These are phyloP conservation scores for Folsomia manolachei DNA, from an alignment of 2,888 invertebrate genomes.

Conservation along the genomic window DNA sequence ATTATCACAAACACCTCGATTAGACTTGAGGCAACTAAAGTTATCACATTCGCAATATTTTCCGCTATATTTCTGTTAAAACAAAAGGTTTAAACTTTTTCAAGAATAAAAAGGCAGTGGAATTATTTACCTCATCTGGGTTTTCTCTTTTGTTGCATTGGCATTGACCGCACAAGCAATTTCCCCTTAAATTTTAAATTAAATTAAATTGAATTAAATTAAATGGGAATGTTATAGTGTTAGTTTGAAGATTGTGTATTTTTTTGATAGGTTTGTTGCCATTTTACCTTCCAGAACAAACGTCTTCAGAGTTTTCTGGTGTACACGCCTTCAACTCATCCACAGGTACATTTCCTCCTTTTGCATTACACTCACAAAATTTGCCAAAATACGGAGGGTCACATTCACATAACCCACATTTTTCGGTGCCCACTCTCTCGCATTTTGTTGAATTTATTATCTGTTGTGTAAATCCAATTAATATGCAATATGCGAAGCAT, in stretches of 20 bases:
- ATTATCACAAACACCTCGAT: conserved; percentile 23
- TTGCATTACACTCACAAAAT: conserved; percentile 51
- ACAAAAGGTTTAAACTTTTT: neutral
- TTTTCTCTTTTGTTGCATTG: conserved; percentile 52
- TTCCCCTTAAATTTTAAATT: conserved; percentile 55
- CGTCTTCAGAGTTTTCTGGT: conserved; percentile 25
- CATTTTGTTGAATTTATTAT: conserved; percentile 27
- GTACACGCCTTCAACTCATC: conserved; percentile 27
- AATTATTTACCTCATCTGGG: conserved; percentile 5
- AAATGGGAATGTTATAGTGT: too few relatives aligned
- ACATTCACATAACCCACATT: conserved; percentile 53
- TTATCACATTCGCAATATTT: conserved; percentile 39
- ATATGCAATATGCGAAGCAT: too few relatives aligned
- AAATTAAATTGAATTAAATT: too few relatives aligned
- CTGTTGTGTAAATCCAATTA: conserved; percentile 16
- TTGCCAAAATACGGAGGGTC: conserved; percentile 54
- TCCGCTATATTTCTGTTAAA: conserved; percentile 29
- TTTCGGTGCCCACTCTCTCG: conserved; percentile 20
- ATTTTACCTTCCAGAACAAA: conserved; percentile 43
- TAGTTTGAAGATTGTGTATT: too few relatives aligned
- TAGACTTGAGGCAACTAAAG: conserved; percentile 20
- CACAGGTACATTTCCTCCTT: neutral
- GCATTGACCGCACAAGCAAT: conserved; percentile 60
- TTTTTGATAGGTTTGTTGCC: too few relatives aligned
- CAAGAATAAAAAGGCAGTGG: neutral